Evolutionary conservation across 1,140 invertebrate species (phyloP), one percentile per base, ranked within the genome.

Genomic region (Drosophila nasuta): DNA sequence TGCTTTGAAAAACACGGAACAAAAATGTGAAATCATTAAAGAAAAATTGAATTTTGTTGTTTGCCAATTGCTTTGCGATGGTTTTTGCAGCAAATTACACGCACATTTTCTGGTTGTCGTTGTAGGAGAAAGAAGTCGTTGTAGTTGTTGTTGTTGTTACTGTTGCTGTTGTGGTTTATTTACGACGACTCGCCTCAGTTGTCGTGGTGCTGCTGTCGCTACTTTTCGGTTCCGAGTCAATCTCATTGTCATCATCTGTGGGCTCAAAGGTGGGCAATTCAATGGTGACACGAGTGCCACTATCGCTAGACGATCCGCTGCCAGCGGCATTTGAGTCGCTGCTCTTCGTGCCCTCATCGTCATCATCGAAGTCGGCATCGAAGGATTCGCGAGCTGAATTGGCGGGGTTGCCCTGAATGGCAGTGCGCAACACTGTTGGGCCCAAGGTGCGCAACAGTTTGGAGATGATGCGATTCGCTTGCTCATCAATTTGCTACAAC

Each of bases 401-500:
- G 1, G 87, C 89, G n/a, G 43, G 66, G 20, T 92, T 92, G 7
- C 91, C 91, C 67, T 92, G 91, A 10, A 92, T 91, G 35, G 91
- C 91, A 15, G 91, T 92, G 28, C 94, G 93, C 57, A 96, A 93
- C 25, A 96, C 87, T 41, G 94, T 93, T 13, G 95, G 95, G 8
- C 96, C 96, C 81, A 96, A 93, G 28, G 95, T 93, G 77, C 95
- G 94, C 91, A 96, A 94, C 78, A 96, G 85, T 86, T 95, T 93
- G 81, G 95, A 93, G 72, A 95, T 94, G 90, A 96, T 94, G 92
- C 94, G 93, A 93, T 96, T 96, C 92, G 96, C 95, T 93, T 95
- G 96, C 92, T 95, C 93, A 94, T 96, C 96, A 93, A 96, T 94
- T 93, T 96, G 95, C 96, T 96, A 96, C 91, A 92, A 92, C 88